Base-by-base conservation (phyloP, 2,113 vertebrate genomes). In the Ophiodon elongatus region DNA sequence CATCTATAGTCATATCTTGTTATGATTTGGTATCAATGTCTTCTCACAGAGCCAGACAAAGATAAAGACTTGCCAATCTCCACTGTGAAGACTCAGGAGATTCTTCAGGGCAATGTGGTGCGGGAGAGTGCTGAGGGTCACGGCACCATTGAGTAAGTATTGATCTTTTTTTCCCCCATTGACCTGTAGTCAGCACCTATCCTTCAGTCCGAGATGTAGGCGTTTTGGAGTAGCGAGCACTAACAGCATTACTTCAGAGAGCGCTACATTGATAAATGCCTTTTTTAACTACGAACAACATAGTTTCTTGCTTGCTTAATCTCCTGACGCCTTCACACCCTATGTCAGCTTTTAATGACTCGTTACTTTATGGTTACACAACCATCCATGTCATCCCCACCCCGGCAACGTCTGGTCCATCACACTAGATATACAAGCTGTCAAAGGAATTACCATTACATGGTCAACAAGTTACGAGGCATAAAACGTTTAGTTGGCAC, bases 81-180 rank as follows among this genome's bases (percentile, higher is more conserved):
- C 86, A 95, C 96, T 23, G 88, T 97, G 85, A 97, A 96, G 90
- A 97, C 96, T 77, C 96, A 97, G 91, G 96, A 97, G 72, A 84
- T 97, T 69, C 94, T 97, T 76, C 96, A 97, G 68, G 97, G 97
- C 67, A 96, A 95, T 4, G 73, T 96, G 41, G 93, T 95, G 88
- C 96, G 94, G 68, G 97, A 97, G 88, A 97, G 97, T 4, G 94
- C 97, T 0, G 97, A 98, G 88, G 97, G 97, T 89, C 96, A 92
- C 1, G 97, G 97, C 90, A 98, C 96, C 59, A 94, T 99, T 43
- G 97, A 98, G 98, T 99, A 92, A 98, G 98, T 92, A 88, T 80
- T 1, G 77, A 89, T 76, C 17, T 19, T 2, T 11, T 27, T 17
- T 76, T 52, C 35, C 56, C 35, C 62, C 13, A 23, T 13, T 73